Percentiles rank a stretch among this genome's conserved stretches.
Evolutionary conservation across 2,113 vertebrate genomes (phyloP).

Genomic region (Ammodytes dubius): DNA sequence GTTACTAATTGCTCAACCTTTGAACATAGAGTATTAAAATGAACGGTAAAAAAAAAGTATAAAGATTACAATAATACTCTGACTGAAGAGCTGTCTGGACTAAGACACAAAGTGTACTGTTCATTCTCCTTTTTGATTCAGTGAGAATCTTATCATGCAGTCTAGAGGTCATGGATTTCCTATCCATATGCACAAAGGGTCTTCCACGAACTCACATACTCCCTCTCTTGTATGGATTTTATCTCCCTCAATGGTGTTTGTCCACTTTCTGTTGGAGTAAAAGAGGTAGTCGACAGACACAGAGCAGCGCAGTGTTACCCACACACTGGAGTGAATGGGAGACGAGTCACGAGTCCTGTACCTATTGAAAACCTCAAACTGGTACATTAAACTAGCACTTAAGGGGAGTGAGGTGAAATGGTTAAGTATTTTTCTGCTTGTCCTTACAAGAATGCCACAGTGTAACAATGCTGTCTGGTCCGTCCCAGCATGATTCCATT

Average conservation of each 20-base stretch:
- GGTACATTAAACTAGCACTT: constrained; percentile 21
- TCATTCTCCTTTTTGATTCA: constrained; percentile 45
- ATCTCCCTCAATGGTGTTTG: constrained; percentile 48
- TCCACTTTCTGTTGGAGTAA: constrained; percentile 49
- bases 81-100: constrained; percentile 12
- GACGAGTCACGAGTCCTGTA: constrained; percentile 55
- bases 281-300: constrained; percentile 38
- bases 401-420: constrained; percentile 37
- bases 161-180: no score
- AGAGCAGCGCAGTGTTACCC: constrained; percentile 5
- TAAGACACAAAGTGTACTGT: constrained; percentile 8
- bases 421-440: constrained; percentile 23
- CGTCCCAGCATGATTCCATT: constrained; percentile 53
- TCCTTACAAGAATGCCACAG: constrained; percentile 27
- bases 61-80: not conserved
- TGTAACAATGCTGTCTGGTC: constrained; percentile 45
- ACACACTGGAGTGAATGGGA: constrained; percentile 74
- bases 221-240: constrained; percentile 23
- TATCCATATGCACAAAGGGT: no score
- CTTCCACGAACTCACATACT: constrained; percentile 24
- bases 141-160: constrained; percentile 54
- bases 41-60: not conserved
- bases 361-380: constrained; percentile 33
- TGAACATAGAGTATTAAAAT: not conserved
- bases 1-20: not conserved